These are phyloP conservation scores for Dromococcyx pavoninus DNA, from an alignment of 2,797 vertebrate species.

Conservation along the genomic window DNA sequence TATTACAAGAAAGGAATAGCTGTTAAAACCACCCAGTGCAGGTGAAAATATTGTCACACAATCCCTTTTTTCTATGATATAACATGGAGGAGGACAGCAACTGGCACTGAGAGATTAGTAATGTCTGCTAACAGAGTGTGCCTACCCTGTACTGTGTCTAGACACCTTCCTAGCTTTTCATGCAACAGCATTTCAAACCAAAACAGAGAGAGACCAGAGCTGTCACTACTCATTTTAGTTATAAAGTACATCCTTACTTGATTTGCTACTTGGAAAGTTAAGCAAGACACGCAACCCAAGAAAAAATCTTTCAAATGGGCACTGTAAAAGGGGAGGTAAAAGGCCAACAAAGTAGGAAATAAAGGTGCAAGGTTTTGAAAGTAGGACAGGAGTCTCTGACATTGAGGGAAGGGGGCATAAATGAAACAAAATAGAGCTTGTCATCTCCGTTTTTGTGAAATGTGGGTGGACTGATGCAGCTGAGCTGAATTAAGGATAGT, in stretches of 20 bases:
- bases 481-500: background rate
- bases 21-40: background rate
- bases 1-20: background rate
- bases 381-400: background rate
- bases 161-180: constrained; percentile 14
- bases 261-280: constrained; percentile 4
- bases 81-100: background rate
- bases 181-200: background rate
- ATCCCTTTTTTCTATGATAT: background rate
- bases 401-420: background rate
- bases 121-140: background rate
- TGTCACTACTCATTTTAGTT: constrained; percentile 43
- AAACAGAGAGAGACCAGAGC: constrained; percentile 10
- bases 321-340: background rate
- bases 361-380: background rate
- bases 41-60: background rate
- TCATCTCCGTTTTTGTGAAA: background rate
- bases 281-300: background rate
- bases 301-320: background rate
- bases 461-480: background rate
- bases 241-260: background rate
- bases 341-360: background rate
- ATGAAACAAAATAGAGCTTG: background rate
- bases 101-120: background rate
- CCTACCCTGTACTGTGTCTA: background rate